Conservation (phyloP, 30 jellyfish, hydroid and myxozoan species). For the Hydractinia echinata region DNA sequence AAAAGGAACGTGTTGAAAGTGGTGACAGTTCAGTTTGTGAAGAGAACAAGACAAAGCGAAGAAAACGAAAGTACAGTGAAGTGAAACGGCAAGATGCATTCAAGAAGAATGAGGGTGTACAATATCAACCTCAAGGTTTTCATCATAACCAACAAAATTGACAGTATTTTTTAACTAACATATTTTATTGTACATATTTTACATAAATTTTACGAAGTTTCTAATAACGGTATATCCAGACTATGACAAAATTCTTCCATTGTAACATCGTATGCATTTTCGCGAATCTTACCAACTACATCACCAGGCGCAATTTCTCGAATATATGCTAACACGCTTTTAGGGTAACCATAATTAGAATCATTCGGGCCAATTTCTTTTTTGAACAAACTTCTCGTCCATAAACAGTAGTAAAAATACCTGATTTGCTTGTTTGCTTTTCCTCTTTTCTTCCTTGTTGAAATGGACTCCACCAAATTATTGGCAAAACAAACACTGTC, state of each 20-base stretch:
- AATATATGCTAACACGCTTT: neutral
- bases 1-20: neutral
- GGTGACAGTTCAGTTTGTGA: neutral
- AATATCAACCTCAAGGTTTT: neutral
- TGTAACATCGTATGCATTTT: neutral
- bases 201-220: neutral
- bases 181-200: too few relatives aligned
- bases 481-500: too few relatives aligned
- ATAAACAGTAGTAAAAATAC: neutral
- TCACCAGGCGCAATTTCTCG: neutral
- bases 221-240: neutral
- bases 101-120: neutral
- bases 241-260: neutral
- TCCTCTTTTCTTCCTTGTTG: too few relatives aligned
- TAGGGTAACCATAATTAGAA: neutral
- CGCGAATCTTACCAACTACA: too few relatives aligned
- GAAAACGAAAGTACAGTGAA: neutral
- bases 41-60: neutral
- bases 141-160: neutral
- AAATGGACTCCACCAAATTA: too few relatives aligned
- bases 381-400: slow-evolving; percentile 6
- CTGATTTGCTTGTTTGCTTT: neutral
- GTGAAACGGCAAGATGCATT: slow-evolving; percentile 4
- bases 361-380: slow-evolving; percentile 4
- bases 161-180: too few relatives aligned